Conservation (phyloP, 2,113 vertebrate genomes). For the Hyaena hyaena region DNA sequence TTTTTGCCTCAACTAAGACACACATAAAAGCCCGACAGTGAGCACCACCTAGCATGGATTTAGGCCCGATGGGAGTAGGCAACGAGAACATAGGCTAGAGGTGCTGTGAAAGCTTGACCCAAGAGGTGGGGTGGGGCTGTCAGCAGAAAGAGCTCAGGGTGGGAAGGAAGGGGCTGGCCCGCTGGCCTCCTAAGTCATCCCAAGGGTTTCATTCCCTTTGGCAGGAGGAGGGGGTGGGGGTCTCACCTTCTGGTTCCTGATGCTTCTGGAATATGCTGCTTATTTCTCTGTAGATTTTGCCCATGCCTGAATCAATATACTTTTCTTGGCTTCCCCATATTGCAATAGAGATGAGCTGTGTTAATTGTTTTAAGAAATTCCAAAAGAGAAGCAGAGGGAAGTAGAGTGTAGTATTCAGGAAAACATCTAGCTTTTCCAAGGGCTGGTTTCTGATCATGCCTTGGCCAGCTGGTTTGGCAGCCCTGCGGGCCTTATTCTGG, state of each 20-base stretch:
- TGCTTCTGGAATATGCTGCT: not conserved
- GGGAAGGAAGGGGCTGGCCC: not conserved
- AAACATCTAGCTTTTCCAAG: not conserved
- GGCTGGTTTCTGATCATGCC: not conserved
- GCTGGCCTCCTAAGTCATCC: not conserved
- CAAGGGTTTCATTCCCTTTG: not conserved
- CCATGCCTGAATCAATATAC: not conserved
- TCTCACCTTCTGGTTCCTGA: not conserved
- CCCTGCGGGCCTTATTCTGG: not conserved
- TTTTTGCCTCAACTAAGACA: not conserved
- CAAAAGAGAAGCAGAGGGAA: not conserved
- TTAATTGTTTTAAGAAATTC: not conserved
- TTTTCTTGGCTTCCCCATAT: not conserved
- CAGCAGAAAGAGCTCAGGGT: fast-evolving
- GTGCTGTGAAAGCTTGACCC: not conserved
- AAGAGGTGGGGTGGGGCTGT: not conserved
- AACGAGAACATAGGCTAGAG: not conserved
- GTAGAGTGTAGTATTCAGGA: not conserved
- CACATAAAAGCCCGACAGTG: fast-evolving
- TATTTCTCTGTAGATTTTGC: not conserved
- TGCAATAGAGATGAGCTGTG: not conserved
- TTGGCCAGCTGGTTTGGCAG: not conserved
- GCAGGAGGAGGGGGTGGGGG: not conserved
- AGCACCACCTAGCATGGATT: not conserved
- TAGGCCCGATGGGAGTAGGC: too few species aligned